Conservation (phyloP, 2,888 invertebrate species). For the Luperina testacea region DNA sequence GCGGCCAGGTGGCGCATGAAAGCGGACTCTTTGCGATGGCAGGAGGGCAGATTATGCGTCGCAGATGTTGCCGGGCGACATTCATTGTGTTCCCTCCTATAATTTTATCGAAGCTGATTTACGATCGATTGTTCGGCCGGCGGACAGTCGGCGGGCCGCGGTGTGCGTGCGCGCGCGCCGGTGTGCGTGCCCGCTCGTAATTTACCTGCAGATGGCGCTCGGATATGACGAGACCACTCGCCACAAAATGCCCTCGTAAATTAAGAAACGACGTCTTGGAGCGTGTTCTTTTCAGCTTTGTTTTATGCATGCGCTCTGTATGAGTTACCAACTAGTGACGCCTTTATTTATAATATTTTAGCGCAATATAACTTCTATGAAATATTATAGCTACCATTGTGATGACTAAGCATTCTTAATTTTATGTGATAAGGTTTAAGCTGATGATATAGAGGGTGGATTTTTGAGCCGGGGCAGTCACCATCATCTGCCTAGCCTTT, state of each 20-base stretch:
- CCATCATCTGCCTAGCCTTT: too few relatives aligned
- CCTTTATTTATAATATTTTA: conserved; percentile 57
- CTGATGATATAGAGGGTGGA: background rate
- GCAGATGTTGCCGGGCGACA: conserved; percentile 82
- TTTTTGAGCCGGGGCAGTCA: background rate
- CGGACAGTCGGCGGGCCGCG: conserved; percentile 84
- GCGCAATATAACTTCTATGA: conserved; percentile 18
- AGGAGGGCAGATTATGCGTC: conserved; percentile 83
- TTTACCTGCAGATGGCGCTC: conserved; percentile 88
- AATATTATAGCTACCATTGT: conserved; percentile 21
- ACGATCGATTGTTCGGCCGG: conserved; percentile 90
- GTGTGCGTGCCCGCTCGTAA: conserved; percentile 74
- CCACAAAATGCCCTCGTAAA: conserved; percentile 87
- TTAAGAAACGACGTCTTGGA: conserved; percentile 85
- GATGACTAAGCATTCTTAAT: background rate
- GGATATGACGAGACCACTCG: conserved; percentile 78
- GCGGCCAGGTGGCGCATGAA: conserved; percentile 81
- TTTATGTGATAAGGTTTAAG: background rate
- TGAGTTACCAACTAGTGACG: conserved; percentile 66
- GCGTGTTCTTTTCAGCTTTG: conserved; percentile 79
- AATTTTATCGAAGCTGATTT: conserved; percentile 90
- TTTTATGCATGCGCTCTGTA: conserved; percentile 78
- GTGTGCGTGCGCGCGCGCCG: conserved; percentile 86
- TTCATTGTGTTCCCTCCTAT: conserved; percentile 90
- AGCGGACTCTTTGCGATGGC: conserved; percentile 84